These are phyloP conservation scores for Cercopithecus mona DNA, from an alignment of 2,113 vertebrate species.

Conservation along the genomic window DNA sequence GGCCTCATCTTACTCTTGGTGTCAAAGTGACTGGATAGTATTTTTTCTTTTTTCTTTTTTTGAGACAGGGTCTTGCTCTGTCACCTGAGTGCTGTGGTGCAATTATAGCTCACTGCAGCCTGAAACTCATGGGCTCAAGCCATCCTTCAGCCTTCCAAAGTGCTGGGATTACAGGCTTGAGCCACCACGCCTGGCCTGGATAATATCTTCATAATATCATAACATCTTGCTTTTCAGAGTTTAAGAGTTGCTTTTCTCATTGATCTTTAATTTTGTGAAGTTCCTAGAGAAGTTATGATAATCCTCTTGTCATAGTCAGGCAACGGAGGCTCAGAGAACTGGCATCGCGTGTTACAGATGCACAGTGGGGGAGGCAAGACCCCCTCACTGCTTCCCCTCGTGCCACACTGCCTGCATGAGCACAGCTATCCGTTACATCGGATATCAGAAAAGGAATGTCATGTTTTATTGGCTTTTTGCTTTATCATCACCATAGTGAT, in stretches of 20 bases:
- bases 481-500: not conserved
- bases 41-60: not conserved
- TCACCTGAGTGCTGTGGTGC: too few species aligned
- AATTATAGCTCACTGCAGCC: too few species aligned
- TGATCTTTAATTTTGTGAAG: not conserved
- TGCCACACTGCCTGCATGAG: not conserved
- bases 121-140: too few species aligned
- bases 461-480: not conserved
- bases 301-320: not conserved
- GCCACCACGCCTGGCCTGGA: too few species aligned
- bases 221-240: not conserved
- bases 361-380: fast-evolving
- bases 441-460: not conserved
- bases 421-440: not conserved
- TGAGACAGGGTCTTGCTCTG: too few species aligned
- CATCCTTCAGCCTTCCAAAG: too few species aligned
- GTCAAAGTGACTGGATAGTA: not conserved
- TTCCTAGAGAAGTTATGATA: not conserved
- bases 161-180: too few species aligned
- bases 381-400: not conserved
- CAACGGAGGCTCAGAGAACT: not conserved
- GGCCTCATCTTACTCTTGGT: not conserved
- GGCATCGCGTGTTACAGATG: not conserved
- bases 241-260: not conserved
- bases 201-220: not conserved